These are phyloP conservation scores for Carterocephalus palaemon DNA, from an alignment of 2,888 invertebrate species.

Conservation along the genomic window DNA sequence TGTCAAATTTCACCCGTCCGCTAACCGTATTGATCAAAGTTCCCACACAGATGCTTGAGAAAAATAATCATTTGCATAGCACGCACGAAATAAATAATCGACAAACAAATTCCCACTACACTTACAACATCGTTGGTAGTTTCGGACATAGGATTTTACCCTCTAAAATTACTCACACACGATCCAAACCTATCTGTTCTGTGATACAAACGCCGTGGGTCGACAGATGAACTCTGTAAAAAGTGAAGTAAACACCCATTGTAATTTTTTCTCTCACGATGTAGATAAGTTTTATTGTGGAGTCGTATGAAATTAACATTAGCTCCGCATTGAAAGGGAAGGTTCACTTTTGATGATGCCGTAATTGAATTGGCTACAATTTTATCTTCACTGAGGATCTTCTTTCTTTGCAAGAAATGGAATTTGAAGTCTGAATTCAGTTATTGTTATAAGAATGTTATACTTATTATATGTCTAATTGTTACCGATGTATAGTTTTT, in stretches of 20 bases:
- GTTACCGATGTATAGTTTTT: too few relatives aligned
- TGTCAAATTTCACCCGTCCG: conserved; percentile 10
- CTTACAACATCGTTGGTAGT: conserved; percentile 1
- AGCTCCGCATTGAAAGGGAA: conserved; percentile 18
- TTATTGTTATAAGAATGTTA: too few relatives aligned
- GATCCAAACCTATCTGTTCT: too few relatives aligned
- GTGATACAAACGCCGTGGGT: too few relatives aligned
- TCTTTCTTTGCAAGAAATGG: too few relatives aligned
- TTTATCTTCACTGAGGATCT: too few relatives aligned
- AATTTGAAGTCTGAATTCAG: too few relatives aligned
- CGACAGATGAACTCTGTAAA: conserved; percentile 13
- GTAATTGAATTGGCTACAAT: not conserved
- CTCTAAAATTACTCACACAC: conserved; percentile 17
- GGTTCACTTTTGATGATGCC: conserved; percentile 1
- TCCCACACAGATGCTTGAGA: conserved; percentile 1
- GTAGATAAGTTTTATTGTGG: conserved; percentile 23
- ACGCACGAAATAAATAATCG: not conserved
- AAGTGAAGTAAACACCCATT: conserved; percentile 21
- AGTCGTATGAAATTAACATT: conserved; percentile 19
- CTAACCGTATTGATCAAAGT: conserved; percentile 5
- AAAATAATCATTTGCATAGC: conserved; percentile 18
- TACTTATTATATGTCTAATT: too few relatives aligned
- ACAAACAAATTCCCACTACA: conserved; percentile 5
- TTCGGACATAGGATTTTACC: conserved; percentile 7
- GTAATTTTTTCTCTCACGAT: conserved; percentile 24